Base-by-base conservation (phyloP, 37 sponge, comb jelly and placozoan genomes). In the Haliclona indistincta region DNA sequence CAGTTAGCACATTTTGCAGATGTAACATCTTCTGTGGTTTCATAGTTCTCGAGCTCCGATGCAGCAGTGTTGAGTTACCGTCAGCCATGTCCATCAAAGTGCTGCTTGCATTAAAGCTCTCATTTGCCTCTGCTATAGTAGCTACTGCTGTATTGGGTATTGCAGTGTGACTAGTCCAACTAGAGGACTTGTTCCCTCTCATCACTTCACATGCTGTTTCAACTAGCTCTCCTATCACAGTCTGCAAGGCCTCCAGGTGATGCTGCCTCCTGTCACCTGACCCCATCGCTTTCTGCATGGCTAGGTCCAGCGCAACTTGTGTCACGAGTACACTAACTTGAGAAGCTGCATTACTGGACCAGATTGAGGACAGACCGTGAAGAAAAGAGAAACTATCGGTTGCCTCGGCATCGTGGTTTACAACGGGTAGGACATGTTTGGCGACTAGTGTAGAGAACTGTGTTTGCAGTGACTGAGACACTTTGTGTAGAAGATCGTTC, bases 401-500 rank as follows among this genome's bases (percentile, higher is more conserved):
- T 2, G n/a, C n/a, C 34, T 52, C 66, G 4, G 66, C 10, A 19
- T n/a, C 28, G 10, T 25, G 28, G n/a, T n/a, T n/a, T n/a, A n/a
- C n/a, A n/a, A n/a, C n/a, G 0, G 71, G 41, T 13, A 64, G 22
- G 3, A 41, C 7, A 20, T 19, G 1, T n/a, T 39, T 35, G 2
- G 56, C 6, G 39, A 73, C 73, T 38, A 1, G 0, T 32, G 22
- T 64, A 56, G 63, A 41, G 63, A 86, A 75, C 41, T 79, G 81
- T 15, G 66, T 11, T 10, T 74, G 61, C 36, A 86, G 81, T 41
- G 87, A 80, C 34, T 60, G 38, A 11, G 44, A 36, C 36, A 74
- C 25, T n/a, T 75, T 49, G 34, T 58, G 20, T 8, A 86, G 3
- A 26, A 86, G 54, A 6, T 65, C 23, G 6, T 60, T 44, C 28